These are phyloP conservation scores for Chirona hameri DNA, from an alignment of 2,888 invertebrate genomes.

Conservation along the genomic window DNA sequence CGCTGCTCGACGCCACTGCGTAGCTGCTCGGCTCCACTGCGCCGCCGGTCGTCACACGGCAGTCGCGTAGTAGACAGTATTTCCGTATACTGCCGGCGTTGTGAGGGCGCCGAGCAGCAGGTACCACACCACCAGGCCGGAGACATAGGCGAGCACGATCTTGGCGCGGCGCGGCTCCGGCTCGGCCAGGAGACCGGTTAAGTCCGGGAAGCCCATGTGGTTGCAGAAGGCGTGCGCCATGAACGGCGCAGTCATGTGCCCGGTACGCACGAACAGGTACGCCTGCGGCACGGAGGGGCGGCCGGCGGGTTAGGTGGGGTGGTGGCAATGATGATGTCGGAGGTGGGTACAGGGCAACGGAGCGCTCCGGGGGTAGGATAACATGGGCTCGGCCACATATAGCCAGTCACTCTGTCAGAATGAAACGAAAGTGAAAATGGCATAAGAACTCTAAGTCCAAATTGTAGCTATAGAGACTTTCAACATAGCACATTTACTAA, in stretches of 20 bases:
- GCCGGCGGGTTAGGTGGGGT: not conserved
- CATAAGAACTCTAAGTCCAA: too few relatives aligned
- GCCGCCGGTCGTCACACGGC: not conserved
- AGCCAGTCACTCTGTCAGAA: too few relatives aligned
- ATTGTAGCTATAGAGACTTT: too few relatives aligned
- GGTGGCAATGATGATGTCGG: too few relatives aligned
- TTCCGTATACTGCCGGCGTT: constrained; percentile 56
- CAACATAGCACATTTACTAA: too few relatives aligned
- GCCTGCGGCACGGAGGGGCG: not conserved
- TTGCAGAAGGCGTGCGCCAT: constrained; percentile 92
- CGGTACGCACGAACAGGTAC: constrained; percentile 49
- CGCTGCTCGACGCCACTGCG: too few relatives aligned
- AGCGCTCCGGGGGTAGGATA: too few relatives aligned
- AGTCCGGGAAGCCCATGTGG: constrained; percentile 92
- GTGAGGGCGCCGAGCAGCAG: constrained; percentile 72
- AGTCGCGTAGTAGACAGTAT: constrained; percentile 46
- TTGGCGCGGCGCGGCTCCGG: constrained; percentile 57
- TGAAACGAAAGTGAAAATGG: too few relatives aligned
- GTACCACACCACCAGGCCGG: constrained; percentile 75
- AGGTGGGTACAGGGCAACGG: too few relatives aligned
- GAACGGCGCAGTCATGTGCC: constrained; percentile 82
- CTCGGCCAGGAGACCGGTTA: constrained; percentile 64
- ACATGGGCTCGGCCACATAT: too few relatives aligned
- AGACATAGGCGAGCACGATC: constrained; percentile 63
- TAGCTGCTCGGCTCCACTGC: too few relatives aligned